Conservation (phyloP, 2,113 vertebrate species). For the Neofelis nebulosa region DNA sequence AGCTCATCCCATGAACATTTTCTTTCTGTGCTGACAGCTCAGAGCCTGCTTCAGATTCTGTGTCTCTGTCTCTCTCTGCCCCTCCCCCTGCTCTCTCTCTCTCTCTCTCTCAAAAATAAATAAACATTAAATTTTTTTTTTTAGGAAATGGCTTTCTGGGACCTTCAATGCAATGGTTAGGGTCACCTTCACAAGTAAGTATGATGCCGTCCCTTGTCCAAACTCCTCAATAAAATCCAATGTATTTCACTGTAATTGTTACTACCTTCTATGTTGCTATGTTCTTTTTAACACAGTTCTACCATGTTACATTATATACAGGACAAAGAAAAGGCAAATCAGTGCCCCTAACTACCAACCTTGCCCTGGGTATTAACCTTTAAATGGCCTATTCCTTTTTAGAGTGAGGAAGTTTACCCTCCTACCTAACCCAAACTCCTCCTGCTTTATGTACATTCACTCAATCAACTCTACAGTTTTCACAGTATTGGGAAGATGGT, state of each 20-base stretch:
- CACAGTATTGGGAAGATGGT: neutral
- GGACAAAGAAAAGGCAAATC: constrained; percentile 43
- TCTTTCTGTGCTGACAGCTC: too few relatives aligned
- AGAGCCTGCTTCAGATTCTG: too few relatives aligned
- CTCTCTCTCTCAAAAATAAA: too few relatives aligned
- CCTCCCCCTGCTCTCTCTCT: too few relatives aligned
- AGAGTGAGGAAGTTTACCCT: neutral
- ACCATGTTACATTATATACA: neutral
- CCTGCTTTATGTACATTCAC: neutral
- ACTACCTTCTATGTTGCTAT: neutral
- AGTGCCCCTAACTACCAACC: neutral
- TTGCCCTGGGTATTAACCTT: neutral
- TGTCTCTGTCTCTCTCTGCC: too few relatives aligned
- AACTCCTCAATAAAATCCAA: neutral
- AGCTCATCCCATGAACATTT: too few relatives aligned
- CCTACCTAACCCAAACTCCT: neutral
- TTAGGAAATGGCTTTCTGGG: neutral
- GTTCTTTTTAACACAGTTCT: neutral
- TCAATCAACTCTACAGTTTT: constrained; percentile 20
- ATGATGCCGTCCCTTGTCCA: neutral
- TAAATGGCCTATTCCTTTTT: neutral
- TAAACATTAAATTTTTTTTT: too few relatives aligned
- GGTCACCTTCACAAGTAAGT: neutral
- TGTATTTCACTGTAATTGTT: neutral
- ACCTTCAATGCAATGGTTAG: neutral